phyloP scores from a whole-genome alignment of 2,888 invertebrate genomes.

The Cyrtodaria siliqua region DNA sequence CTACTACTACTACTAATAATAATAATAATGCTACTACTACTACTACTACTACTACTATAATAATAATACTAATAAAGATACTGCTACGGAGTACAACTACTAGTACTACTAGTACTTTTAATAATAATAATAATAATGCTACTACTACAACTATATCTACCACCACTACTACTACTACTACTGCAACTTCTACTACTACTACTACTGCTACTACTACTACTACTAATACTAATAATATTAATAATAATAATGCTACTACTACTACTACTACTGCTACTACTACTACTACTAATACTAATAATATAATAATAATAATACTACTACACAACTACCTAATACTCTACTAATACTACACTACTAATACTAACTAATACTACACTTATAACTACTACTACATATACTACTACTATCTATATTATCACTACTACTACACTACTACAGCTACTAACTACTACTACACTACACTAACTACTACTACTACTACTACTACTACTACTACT shows the following conservation, averaged over 20 bases:
- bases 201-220: slow-evolving; percentile 5
- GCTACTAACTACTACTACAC: slow-evolving; percentile 17
- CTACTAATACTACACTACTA: background rate
- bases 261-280: background rate
- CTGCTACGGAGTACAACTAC: background rate
- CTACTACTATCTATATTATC: slow-evolving; percentile 32
- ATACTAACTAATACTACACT: background rate
- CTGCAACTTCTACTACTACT: background rate
- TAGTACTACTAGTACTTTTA: slow-evolving; percentile 10
- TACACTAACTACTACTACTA: slow-evolving; percentile 2
- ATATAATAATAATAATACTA: too few relatives aligned
- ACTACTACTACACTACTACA: slow-evolving; percentile 29
- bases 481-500: slow-evolving; percentile 37
- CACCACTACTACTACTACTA: background rate
- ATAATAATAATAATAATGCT: slow-evolving; percentile 8
- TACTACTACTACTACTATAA: slow-evolving; percentile 1
- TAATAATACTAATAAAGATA: background rate
- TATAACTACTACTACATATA: slow-evolving; percentile 24
- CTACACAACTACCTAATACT: background rate
- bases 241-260: background rate
- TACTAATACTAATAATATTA: background rate
- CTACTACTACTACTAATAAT: slow-evolving; percentile 35
- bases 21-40: slow-evolving; percentile 4
- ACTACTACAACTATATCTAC: background rate
- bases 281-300: slow-evolving; percentile 2